These are phyloP conservation scores for Eupsilia transversa DNA, from an alignment of 2,888 invertebrate genomes.

Conservation along the genomic window DNA sequence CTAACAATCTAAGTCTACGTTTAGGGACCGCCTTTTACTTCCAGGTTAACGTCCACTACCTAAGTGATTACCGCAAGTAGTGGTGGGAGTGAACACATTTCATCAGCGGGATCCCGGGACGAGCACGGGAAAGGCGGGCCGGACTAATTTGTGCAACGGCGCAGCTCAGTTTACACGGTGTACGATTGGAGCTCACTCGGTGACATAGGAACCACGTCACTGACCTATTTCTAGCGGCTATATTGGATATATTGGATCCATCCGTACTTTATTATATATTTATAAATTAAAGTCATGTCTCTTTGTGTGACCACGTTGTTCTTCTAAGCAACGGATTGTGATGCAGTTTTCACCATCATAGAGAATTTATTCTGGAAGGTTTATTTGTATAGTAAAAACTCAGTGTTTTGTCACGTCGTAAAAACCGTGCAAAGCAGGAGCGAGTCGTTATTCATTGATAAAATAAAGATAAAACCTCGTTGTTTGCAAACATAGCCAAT, in stretches of 20 bases:
- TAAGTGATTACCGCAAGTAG: conserved; percentile 48
- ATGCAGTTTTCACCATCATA: neutral
- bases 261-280: neutral
- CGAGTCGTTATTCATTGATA: too few species aligned
- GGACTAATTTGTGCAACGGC: conserved; percentile 59
- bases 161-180: conserved; percentile 43
- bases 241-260: neutral
- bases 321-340: neutral
- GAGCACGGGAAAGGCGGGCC: conserved; percentile 69
- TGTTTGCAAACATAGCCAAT: neutral
- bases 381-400: neutral
- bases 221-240: conserved; percentile 35
- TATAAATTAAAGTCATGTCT: neutral
- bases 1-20: neutral
- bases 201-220: conserved; percentile 24
- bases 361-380: neutral
- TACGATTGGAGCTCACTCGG: conserved; percentile 26
- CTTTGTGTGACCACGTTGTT: neutral
- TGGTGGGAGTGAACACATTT: conserved; percentile 50
- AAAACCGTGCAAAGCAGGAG: neutral
- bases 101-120: conserved; percentile 45
- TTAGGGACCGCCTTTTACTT: too few species aligned
- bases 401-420: neutral
- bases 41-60: conserved; percentile 7
- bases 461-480: neutral